Conservation (phyloP, 2,888 invertebrate species). For the Dasysyrphus tricinctus region DNA sequence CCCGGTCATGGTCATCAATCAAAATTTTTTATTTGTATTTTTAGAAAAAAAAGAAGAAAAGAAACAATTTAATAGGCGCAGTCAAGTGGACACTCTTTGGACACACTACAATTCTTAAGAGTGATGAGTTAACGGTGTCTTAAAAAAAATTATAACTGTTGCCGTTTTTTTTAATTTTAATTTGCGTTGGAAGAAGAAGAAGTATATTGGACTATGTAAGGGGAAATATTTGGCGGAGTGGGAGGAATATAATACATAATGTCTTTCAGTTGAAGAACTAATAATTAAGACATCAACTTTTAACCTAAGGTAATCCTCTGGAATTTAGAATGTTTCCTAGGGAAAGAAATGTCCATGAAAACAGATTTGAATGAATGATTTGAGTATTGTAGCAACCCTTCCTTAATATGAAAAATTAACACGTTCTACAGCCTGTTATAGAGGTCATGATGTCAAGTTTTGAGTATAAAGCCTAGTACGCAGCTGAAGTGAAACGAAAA, state of each 20-base stretch:
- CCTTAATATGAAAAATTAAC: too few relatives aligned
- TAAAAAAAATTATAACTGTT: conserved; percentile 23
- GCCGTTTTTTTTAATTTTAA: conserved; percentile 1
- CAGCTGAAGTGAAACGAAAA: too few relatives aligned
- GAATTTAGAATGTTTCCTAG: not conserved
- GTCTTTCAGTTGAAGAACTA: not conserved
- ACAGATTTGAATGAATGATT: not conserved
- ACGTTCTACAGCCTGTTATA: too few relatives aligned
- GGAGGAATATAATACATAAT: not conserved
- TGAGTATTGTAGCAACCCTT: too few relatives aligned
- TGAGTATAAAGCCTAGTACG: too few relatives aligned
- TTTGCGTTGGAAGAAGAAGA: not conserved
- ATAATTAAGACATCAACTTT: not conserved
- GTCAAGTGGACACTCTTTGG: conserved; percentile 64
- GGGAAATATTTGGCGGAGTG: not conserved
- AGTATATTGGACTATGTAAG: too few relatives aligned
- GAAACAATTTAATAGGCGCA: conserved; percentile 60
- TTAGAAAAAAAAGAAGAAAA: not conserved
- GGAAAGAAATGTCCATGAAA: not conserved
- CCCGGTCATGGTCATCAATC: conserved; percentile 62
- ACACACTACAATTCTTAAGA: conserved; percentile 47
- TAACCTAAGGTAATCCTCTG: not conserved
- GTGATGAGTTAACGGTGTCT: conserved; percentile 21
- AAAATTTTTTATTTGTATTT: conserved; percentile 47
- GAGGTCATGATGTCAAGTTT: too few relatives aligned